These are phyloP conservation scores for Gasteruption jaculator DNA, from an alignment of 2,888 invertebrate species.

Conservation along the genomic window DNA sequence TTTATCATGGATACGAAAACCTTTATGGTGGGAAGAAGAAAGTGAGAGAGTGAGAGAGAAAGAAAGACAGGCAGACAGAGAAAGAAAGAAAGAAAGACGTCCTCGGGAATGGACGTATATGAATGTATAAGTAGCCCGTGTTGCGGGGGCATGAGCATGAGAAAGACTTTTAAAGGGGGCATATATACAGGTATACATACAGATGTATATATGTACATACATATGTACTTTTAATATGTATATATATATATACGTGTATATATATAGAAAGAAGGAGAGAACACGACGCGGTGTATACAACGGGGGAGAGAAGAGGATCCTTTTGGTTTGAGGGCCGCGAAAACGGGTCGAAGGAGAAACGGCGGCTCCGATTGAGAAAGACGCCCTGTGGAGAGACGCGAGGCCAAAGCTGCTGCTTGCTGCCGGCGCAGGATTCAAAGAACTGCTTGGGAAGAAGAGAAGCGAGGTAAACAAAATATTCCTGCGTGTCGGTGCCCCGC, in stretches of 20 bases:
- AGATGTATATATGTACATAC: too few relatives aligned
- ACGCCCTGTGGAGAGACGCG: constrained; percentile 31
- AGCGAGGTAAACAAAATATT: constrained; percentile 50
- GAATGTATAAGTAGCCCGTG: constrained; percentile 31
- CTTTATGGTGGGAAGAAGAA: too few relatives aligned
- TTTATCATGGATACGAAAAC: too few relatives aligned
- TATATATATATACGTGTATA: too few relatives aligned
- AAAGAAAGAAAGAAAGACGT: constrained; percentile 14
- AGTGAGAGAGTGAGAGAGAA: too few relatives aligned
- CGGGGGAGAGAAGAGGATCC: too few relatives aligned
- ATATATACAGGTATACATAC: constrained; percentile 5
- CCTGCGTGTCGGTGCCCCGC: constrained; percentile 36
- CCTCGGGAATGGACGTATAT: constrained; percentile 26
- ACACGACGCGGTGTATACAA: background rate
- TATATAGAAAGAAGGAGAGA: constrained; percentile 3
- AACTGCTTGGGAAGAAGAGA: constrained; percentile 40
- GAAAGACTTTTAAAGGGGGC: background rate
- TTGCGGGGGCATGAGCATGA: constrained; percentile 22
- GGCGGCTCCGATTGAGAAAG: constrained; percentile 32
- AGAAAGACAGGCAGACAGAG: too few relatives aligned
- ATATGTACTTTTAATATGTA: too few relatives aligned
- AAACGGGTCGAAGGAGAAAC: constrained; percentile 20
- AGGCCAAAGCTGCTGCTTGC: constrained; percentile 17
- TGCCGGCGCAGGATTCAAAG: constrained; percentile 44
- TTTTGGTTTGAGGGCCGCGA: constrained; percentile 16